These are phyloP conservation scores for Myotis pilosus DNA, from an alignment of 2,797 vertebrate genomes.

Conservation along the genomic window DNA sequence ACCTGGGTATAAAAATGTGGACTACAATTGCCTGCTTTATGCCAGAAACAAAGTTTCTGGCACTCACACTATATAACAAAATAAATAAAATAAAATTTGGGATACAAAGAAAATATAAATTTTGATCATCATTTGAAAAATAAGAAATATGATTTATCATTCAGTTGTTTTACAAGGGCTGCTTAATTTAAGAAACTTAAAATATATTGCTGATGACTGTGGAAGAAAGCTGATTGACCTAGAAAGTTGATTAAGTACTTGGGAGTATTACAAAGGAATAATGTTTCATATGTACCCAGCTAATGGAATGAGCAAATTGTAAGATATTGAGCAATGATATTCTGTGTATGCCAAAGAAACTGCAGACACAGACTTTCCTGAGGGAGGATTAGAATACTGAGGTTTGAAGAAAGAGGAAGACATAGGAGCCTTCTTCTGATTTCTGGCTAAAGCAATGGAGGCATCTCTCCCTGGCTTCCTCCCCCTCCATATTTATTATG, in stretches of 20 bases:
- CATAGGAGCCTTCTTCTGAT: neutral
- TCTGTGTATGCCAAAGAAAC: neutral
- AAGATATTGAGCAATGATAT: neutral
- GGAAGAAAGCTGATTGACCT: neutral
- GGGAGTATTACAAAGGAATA: neutral
- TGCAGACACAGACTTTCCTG: neutral
- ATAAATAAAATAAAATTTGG: neutral
- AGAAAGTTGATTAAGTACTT: neutral
- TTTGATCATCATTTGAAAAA: neutral
- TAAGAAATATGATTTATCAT: neutral
- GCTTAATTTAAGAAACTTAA: slow-evolving; percentile 34
- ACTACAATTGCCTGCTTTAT: neutral
- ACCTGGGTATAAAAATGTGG: neutral
- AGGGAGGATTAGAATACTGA: neutral
- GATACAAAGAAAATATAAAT: neutral
- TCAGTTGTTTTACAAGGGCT: neutral
- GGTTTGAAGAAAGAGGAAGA: neutral
- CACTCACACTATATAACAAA: neutral
- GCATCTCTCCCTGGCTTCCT: neutral
- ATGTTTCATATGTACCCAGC: neutral
- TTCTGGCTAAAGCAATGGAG: neutral
- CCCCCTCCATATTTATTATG: neutral
- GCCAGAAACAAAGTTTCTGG: neutral
- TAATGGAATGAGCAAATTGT: neutral
- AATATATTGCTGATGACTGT: neutral